Evolutionary conservation across 2,888 invertebrate genomes (phyloP).

Genomic region (Ophion ventricosus): DNA sequence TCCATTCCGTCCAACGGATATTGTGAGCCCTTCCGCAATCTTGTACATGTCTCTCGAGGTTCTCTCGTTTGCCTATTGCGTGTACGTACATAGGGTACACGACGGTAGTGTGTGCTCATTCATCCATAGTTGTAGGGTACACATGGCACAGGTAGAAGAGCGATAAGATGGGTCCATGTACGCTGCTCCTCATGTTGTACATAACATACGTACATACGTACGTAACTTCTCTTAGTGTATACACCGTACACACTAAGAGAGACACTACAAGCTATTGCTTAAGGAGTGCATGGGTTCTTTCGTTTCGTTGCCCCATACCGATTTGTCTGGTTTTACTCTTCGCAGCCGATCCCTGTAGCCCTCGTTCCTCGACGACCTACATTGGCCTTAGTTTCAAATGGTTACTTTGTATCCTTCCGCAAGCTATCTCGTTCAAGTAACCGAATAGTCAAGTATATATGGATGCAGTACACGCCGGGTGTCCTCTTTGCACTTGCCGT

Average conservation of each 20-base stretch:
- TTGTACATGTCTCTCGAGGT: slow-evolving; percentile 52
- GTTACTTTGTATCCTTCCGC: not conserved
- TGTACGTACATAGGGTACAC: slow-evolving; percentile 17
- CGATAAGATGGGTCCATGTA: slow-evolving; percentile 10
- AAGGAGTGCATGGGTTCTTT: not conserved
- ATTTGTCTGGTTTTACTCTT: slow-evolving; percentile 7
- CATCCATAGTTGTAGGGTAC: not conserved
- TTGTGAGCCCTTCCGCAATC: slow-evolving; percentile 74
- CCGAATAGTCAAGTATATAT: slow-evolving; percentile 31
- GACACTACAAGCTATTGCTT: not conserved
- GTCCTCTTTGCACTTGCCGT: slow-evolving; percentile 3
- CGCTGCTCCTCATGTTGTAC: not conserved
- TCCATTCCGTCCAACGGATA: slow-evolving; percentile 77
- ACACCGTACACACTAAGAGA: not conserved
- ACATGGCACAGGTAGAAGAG: slow-evolving; percentile 12
- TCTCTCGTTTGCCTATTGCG: slow-evolving; percentile 37
- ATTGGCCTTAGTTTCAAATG: not conserved
- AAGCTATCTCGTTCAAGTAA: not conserved
- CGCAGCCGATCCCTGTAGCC: not conserved
- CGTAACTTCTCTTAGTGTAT: not conserved
- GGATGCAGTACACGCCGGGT: slow-evolving; percentile 1
- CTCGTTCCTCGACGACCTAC: not conserved
- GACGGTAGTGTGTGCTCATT: not conserved
- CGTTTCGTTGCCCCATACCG: not conserved
- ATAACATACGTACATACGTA: slow-evolving; percentile 14